Evolutionary conservation across 2,797 vertebrate species (phyloP).

Genomic region (Malacoctenus gilli): DNA sequence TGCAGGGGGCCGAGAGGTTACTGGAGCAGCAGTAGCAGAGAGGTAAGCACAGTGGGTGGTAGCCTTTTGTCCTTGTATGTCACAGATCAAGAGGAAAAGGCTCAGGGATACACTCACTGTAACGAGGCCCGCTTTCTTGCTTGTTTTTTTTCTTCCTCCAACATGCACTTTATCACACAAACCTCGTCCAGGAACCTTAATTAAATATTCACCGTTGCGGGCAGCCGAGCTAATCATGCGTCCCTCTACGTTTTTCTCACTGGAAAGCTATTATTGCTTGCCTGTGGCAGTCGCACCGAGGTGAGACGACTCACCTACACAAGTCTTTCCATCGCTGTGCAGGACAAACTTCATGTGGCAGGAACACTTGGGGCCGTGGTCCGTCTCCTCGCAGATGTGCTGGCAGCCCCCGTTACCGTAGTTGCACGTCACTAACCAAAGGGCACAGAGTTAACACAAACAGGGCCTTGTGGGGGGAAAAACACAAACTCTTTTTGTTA

Average conservation of each 20-base stretch:
- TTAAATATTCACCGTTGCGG: constrained; percentile 29
- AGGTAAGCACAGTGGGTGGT: constrained; percentile 55
- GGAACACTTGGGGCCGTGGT: constrained; percentile 93
- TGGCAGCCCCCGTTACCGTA: constrained; percentile 98
- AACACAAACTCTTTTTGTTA: constrained; percentile 1
- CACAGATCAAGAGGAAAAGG: constrained; percentile 60
- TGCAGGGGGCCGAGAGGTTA: constrained; percentile 62
- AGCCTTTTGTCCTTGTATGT: constrained; percentile 78
- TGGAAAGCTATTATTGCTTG: constrained; percentile 44
- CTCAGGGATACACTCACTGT: constrained; percentile 34
- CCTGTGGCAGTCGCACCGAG: constrained; percentile 29
- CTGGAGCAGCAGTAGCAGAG: constrained; percentile 58
- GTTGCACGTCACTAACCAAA: constrained; percentile 94
- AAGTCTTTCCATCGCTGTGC: constrained; percentile 95
- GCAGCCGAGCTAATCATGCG: constrained; percentile 27
- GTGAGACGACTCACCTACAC: constrained; percentile 91
- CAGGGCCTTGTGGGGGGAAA: not conserved
- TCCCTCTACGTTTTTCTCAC: constrained; percentile 32
- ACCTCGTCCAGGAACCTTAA: constrained; percentile 48
- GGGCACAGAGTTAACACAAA: constrained; percentile 54
- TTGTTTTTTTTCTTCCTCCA: too few relatives aligned
- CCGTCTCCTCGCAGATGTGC: constrained; percentile 96
- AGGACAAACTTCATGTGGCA: constrained; percentile 97
- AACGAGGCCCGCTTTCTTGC: constrained; percentile 37
- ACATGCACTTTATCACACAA: constrained; percentile 32